Evolutionary conservation across 2,797 vertebrate genomes (phyloP), one percentile per base, ranked within the genome.

Genomic region (Centroberyx gerrardi): DNA sequence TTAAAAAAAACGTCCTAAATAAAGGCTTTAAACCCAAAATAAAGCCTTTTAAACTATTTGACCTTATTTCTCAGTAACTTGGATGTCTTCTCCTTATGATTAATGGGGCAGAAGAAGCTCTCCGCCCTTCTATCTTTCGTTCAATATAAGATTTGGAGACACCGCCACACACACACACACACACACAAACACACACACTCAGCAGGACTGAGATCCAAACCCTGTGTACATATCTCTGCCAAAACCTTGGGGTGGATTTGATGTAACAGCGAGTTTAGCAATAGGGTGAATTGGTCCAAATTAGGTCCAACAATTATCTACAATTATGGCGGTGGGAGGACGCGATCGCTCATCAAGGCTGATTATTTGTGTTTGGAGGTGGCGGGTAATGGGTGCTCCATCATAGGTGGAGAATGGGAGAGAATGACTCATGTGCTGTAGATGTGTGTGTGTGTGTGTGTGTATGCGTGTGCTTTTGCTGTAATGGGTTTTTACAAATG

Each of bases 261-360:
- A 68, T 28, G 78, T 86, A 90, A 81, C 78, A 81, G 80, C 86
- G 72, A 69, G 70, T 82, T 78, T 72, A 68, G 76, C 66, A 75
- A 80, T 36, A 10, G 40, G 40, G 18, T 44, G 74, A 89, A 63
- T 90, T 92, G 93, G 88, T 88, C 91, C 92, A 94, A 88, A 95
- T 96, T 95, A 95, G 92, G 87, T 92, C 89, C 92, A 88, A 92
- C 94, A 93, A 95, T 97, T 96, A 94, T 93, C 90, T 86, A 90
- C 94, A 96, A 96, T 97, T 96, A 96, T 93, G 29, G 94, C 87
- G 33, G 90, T 74, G 87, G 94, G 91, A 93, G 94, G 91, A 92
- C 91, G 90, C 90, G 88, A 92, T 86, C 3, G 75, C 87, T 92
- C 91, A 84, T 93, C 94, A 95, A 92, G 67, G 78, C 81, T 93